Percentiles rank a stretch among this genome's conserved stretches.
Evolutionary conservation across 2,797 vertebrate genomes (phyloP).

Genomic region (Rachycentron canadum): DNA sequence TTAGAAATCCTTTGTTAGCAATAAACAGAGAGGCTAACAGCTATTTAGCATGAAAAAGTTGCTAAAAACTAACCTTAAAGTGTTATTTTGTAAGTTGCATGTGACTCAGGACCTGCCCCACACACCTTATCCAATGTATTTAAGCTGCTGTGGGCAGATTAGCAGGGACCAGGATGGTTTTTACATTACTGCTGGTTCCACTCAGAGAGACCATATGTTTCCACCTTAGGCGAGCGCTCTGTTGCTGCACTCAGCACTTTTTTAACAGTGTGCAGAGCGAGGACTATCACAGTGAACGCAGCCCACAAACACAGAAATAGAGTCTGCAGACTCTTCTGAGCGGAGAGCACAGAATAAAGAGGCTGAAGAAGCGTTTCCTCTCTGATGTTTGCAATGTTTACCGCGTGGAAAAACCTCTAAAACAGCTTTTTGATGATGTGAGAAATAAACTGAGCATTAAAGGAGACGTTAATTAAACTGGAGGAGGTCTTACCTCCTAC

Average conservation of each 20-base stretch:
- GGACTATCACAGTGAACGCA: constrained; percentile 54
- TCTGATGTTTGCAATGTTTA: constrained; percentile 45
- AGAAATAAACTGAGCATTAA: constrained; percentile 28
- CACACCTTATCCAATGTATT: constrained; percentile 58
- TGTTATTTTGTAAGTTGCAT: constrained; percentile 37
- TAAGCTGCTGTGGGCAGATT: constrained; percentile 68
- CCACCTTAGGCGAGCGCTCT: constrained; percentile 71
- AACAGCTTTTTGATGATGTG: constrained; percentile 25
- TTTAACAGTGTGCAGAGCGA: constrained; percentile 58
- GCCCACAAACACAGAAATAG: constrained; percentile 56
- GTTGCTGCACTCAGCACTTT: constrained; percentile 80
- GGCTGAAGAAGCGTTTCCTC: constrained; percentile 23
- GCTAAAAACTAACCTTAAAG: constrained; percentile 14
- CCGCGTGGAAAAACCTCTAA: constrained; percentile 37
- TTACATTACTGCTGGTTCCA: constrained; percentile 79
- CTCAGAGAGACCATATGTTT: constrained; percentile 82
- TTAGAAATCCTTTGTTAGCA: not conserved
- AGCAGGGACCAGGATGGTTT: constrained; percentile 69
- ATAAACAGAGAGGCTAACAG: not conserved
- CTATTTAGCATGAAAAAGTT: not conserved
- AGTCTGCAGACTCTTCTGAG: constrained; percentile 37
- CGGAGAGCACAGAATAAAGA: constrained; percentile 13
- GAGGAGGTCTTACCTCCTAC: not conserved
- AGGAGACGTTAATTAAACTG: constrained; percentile 11
- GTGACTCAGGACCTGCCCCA: constrained; percentile 26